Evolutionary conservation across 2,888 invertebrate genomes (phyloP), one percentile per base, ranked within the genome.

Genomic region (Nephrotoma guestfalica): DNA sequence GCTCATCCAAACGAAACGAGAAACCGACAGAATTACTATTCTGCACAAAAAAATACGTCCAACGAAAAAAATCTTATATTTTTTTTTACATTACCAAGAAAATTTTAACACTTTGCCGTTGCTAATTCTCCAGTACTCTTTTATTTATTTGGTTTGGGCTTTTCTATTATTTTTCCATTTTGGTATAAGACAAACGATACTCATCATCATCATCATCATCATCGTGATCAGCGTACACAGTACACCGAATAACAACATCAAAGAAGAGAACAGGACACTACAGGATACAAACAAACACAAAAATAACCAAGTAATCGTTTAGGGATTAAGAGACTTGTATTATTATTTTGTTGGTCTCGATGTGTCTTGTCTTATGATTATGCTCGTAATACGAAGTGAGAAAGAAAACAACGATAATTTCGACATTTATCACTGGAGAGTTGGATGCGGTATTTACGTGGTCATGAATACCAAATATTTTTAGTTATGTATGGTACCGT

Each of bases 401-500:
- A 71, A 30, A 71, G 43, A 85, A 85, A 45, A 42, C 15, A 85
- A 85, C 41, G 43, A 85, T 85, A 85, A 85, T 85, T 85, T 85
- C 42, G 43, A 85, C 85, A 85, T 43, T 43, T 85, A 85, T 43
- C 85, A 85, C 85, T 85, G 45, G 85, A 85, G 85, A 85, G 45
- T 85, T 85, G 42, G 7, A 85, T 85, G 85, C 85, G 42, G 85
- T 43, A 85, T 85, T 84, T 85, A 85, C 85, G 85, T 85, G 85
- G 85, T 85, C 85, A 85, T 85, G 85, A 85, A 85, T 85, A 85
- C 85, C 6, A 85, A 41, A n/a, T 85, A 42, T 84, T 4, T 84
- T 84, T n/a, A 6, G n/a, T 41, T 84, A 41, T 84, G 5, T 83
- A 7, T 41, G 43, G 6, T 15, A 4, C n/a, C 15, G 4, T 4